Evolutionary conservation across 2,888 invertebrate species (phyloP).

Genomic region (Calameuta pallipes): DNA sequence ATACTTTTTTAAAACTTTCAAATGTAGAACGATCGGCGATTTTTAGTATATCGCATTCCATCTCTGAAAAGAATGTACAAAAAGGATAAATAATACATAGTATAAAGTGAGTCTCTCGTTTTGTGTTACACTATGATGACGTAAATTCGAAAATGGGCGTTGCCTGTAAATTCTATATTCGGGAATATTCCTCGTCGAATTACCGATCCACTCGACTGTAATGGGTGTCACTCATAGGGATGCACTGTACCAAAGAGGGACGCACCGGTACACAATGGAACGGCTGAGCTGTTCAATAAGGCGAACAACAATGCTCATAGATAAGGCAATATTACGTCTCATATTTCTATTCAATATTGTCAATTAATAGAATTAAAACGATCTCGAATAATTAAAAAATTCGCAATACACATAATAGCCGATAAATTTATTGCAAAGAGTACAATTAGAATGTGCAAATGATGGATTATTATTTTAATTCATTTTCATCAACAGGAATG

Average conservation of each 20-base stretch:
- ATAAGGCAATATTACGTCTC: slow-evolving; percentile 34
- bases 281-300: slow-evolving; percentile 33
- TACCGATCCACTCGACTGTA: neutral
- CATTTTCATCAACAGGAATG: too few relatives aligned
- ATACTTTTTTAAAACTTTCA: too few relatives aligned
- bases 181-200: neutral
- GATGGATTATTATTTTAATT: too few relatives aligned
- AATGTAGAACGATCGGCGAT: too few relatives aligned
- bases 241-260: neutral
- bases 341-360: slow-evolving; percentile 37
- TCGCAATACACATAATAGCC: neutral
- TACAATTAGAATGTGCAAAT: neutral
- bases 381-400: slow-evolving; percentile 1
- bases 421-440: too few relatives aligned
- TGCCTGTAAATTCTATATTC: neutral
- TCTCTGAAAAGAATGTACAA: too few relatives aligned
- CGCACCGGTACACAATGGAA: slow-evolving; percentile 22
- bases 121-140: too few relatives aligned
- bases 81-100: too few relatives aligned
- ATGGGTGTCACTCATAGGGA: neutral
- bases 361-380: slow-evolving; percentile 36
- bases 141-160: too few relatives aligned
- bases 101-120: too few relatives aligned
- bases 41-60: too few relatives aligned
- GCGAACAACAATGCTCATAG: slow-evolving; percentile 34